Evolutionary conservation across 2,888 invertebrate species (phyloP).

Genomic region (Pandemis corylana): DNA sequence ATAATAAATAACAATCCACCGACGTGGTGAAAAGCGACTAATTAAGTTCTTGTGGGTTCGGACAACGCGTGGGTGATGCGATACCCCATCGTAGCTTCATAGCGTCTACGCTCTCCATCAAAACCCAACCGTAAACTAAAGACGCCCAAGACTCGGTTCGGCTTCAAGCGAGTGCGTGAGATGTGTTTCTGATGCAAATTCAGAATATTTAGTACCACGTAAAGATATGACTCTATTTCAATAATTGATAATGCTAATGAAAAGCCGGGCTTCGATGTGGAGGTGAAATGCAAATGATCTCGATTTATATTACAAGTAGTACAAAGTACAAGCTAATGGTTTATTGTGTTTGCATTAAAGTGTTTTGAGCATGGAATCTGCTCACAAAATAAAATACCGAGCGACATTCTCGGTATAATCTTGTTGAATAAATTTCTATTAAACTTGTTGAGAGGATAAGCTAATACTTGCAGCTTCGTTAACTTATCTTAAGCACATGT

Average conservation of each 20-base stretch:
- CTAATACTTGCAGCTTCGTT: neutral
- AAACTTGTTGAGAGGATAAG: neutral
- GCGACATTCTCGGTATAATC: neutral
- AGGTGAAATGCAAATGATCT: conserved; percentile 36
- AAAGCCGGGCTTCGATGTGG: conserved; percentile 50
- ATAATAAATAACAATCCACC: conserved; percentile 74
- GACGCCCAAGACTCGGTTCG: conserved; percentile 45
- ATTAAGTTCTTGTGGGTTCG: conserved; percentile 80
- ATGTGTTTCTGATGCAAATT: conserved; percentile 67
- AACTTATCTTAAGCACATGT: neutral
- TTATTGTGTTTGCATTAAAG: conserved; percentile 28
- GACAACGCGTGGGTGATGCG: conserved; percentile 67
- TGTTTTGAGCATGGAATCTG: conserved; percentile 9
- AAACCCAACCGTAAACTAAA: conserved; percentile 53
- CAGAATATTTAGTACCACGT: conserved; percentile 63
- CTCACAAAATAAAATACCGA: neutral
- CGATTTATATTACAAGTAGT: conserved; percentile 36
- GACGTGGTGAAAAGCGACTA: conserved; percentile 75
- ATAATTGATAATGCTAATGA: conserved; percentile 77
- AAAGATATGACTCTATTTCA: conserved; percentile 62
- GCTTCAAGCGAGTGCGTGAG: conserved; percentile 25
- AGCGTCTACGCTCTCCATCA: conserved; percentile 2
- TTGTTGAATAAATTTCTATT: neutral
- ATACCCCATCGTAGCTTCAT: conserved; percentile 52
- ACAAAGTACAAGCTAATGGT: conserved; percentile 28